Evolutionary conservation across 2,888 invertebrate species (phyloP).

Genomic region (Stratiomys singularior): DNA sequence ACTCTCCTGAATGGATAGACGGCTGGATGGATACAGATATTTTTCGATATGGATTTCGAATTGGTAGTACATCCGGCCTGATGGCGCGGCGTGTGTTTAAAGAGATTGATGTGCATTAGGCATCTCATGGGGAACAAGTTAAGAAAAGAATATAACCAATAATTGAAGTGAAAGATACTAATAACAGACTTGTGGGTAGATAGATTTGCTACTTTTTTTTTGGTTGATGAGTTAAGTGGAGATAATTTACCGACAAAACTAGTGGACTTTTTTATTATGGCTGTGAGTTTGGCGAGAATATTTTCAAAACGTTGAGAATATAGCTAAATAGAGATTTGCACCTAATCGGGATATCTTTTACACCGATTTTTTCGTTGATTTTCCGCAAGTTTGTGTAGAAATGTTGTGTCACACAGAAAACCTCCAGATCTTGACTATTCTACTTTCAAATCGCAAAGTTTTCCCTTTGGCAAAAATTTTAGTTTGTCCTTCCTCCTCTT

Average conservation of each 20-base stretch:
- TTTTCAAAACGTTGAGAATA: too few relatives aligned
- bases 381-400: too few relatives aligned
- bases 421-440: too few relatives aligned
- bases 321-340: too few relatives aligned
- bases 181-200: constrained; percentile 41
- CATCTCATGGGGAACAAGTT: background rate
- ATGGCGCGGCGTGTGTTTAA: constrained; percentile 13
- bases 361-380: too few relatives aligned
- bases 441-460: too few relatives aligned
- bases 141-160: constrained; percentile 19
- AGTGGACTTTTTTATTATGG: background rate
- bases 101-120: constrained; percentile 13
- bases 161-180: constrained; percentile 45
- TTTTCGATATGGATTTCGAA: background rate
- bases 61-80: background rate
- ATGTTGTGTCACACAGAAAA: too few relatives aligned
- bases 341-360: too few relatives aligned
- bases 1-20: background rate
- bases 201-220: constrained; percentile 17
- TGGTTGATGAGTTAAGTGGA: constrained; percentile 32
- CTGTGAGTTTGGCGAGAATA: too few relatives aligned
- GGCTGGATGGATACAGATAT: background rate
- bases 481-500: too few relatives aligned
- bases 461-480: too few relatives aligned
- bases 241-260: constrained; percentile 20